Conservation (phyloP, 2,888 invertebrate species). For the Agrilus cyanescens region DNA sequence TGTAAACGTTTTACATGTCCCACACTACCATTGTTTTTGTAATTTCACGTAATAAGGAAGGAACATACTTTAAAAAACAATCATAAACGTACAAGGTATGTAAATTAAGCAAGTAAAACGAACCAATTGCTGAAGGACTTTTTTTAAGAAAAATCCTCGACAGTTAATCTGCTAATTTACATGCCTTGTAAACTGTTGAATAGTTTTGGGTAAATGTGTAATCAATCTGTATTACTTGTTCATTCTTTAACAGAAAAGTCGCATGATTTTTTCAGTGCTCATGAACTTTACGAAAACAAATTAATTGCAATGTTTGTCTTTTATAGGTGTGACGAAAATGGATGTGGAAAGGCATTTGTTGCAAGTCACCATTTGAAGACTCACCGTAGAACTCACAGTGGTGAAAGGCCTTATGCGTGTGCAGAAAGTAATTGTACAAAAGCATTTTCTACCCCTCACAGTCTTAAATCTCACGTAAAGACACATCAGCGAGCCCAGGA, state of each 20-base stretch:
- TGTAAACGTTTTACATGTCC: no score
- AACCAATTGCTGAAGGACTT: no score
- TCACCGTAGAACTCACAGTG: conserved; percentile 68
- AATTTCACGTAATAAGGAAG: no score
- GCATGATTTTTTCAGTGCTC: background rate
- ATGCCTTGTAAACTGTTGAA: no score
- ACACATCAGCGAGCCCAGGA: conserved; percentile 45
- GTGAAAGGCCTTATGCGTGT: conserved; percentile 71
- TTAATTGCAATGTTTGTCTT: conserved; percentile 10
- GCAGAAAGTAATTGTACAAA: conserved; percentile 53
- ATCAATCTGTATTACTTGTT: background rate
- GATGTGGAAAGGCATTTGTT: conserved; percentile 86
- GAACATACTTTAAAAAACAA: no score
- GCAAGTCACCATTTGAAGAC: conserved; percentile 92
- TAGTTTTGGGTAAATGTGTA: no score
- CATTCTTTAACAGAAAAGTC: background rate
- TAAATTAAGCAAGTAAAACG: no score
- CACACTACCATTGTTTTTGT: no score
- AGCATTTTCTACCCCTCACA: conserved; percentile 76
- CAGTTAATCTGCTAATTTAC: no score
- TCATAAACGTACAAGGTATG: no score
- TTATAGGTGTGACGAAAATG: conserved; percentile 63
- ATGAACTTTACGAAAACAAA: background rate
- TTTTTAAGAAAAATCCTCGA: no score
- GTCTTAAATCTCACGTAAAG: conserved; percentile 65